Base-by-base conservation (phyloP, 2,888 invertebrate species). In the Xestia c-nigrum region DNA sequence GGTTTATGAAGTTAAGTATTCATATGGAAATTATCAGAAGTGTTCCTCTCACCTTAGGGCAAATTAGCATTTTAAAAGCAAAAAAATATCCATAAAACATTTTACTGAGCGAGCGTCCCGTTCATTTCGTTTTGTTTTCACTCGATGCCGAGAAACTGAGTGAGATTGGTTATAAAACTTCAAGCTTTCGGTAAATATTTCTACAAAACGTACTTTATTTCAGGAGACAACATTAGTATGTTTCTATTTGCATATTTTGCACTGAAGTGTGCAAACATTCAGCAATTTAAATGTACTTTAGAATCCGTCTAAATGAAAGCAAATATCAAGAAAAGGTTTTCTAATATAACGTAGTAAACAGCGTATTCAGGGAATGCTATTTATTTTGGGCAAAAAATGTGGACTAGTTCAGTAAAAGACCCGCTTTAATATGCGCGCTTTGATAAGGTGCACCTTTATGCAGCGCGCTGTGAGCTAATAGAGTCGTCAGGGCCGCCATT, bases 371-470 rank as follows among this genome's bases (percentile, higher is more conserved):
- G 16, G 65, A 78, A 74, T 69, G 19, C 66, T 78, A 78, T 81
- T 77, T 83, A 81, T 76, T 80, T 87, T 81, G 47, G 69, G 74
- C 38, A 78, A 76, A 87, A 86, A 86, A 76, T 80, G 69, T 78
- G 78, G 71, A 78, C 77, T 78, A 72, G 83, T 87, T 88, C 78
- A 78, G 85, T 86, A 87, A 92, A 91, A 90, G 85, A 86, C 90
- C 88, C 87, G 88, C 89, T 92, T 92, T 91, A 93, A 92, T 91
- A 93, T 92, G 92, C 90, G 83, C 88, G 90, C 93, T 93, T 94
- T 93, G 91, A 93, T 92, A 91, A 90, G 85, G 90, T 91, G 85
- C 90, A 90, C 91, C 90, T 94, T 91, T 92, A 90, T 93, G 90
- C 90, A 87, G 85, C 82, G 84, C 85, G 85, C 85, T 86, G 88